These are phyloP conservation scores for Plodia interpunctella DNA, from an alignment of 1,140 invertebrate genomes.

Conservation along the genomic window DNA sequence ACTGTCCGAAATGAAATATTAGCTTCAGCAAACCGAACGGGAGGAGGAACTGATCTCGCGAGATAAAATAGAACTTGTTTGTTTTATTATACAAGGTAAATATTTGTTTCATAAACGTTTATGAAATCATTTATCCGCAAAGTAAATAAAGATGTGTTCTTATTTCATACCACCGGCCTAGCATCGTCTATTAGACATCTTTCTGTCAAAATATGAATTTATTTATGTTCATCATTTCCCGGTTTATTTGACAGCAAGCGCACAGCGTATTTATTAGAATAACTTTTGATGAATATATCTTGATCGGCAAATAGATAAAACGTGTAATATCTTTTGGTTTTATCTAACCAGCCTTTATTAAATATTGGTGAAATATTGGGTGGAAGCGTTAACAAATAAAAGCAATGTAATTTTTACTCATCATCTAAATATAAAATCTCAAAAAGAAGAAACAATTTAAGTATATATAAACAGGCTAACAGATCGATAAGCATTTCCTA, in stretches of 20 bases:
- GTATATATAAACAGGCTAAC: not conserved
- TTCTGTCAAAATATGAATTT: not conserved
- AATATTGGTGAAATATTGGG: too few species aligned
- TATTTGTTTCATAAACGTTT: not conserved
- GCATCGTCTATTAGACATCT: not conserved
- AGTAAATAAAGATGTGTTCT: not conserved
- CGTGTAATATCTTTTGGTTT: not conserved
- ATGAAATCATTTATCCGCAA: not conserved
- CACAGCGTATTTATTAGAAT: not conserved
- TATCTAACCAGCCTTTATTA: not conserved
- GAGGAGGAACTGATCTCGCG: not conserved
- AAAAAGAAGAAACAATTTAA: too few species aligned
- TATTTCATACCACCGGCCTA: not conserved
- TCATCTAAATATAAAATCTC: too few species aligned
- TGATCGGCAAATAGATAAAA: not conserved
- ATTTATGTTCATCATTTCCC: not conserved
- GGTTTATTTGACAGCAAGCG: slow-evolving; percentile 1
- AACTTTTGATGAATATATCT: not conserved
- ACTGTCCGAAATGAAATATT: slow-evolving; percentile 7
- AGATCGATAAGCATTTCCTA: too few species aligned
- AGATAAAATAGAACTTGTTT: slow-evolving; percentile 4
- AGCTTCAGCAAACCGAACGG: not conserved
- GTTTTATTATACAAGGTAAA: slow-evolving; percentile 2
- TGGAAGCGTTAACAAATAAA: too few species aligned
- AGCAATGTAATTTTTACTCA: too few species aligned